Conservation (phyloP, 1,140 invertebrate genomes). For the Nasonia giraulti region DNA sequence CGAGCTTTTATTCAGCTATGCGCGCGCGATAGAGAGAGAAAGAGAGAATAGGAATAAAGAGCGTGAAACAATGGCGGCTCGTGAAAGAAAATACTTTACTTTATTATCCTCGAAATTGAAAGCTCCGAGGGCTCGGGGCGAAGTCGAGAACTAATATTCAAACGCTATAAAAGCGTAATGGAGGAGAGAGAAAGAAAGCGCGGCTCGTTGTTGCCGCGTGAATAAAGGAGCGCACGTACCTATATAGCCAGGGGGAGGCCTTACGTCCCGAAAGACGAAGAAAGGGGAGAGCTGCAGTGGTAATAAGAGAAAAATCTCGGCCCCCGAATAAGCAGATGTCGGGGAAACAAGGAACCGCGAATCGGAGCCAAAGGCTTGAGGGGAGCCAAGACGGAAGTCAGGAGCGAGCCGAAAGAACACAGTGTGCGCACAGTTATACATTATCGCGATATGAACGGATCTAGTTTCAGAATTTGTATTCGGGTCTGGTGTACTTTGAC, state of each 20-base stretch:
- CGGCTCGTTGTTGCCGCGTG: conserved; percentile 41
- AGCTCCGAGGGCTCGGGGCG: conserved; percentile 14
- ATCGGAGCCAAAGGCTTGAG: neutral
- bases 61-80: conserved; percentile 12
- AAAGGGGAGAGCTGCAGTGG: neutral
- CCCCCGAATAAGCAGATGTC: neutral
- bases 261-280: neutral
- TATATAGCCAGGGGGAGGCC: conserved; percentile 11
- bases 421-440: neutral
- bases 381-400: no score
- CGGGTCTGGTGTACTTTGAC: no score
- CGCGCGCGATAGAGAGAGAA: neutral
- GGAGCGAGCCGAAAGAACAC: neutral
- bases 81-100: conserved; percentile 40
- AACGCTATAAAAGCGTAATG: conserved; percentile 41
- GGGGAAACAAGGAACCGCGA: neutral
- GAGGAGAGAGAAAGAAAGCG: conserved; percentile 20
- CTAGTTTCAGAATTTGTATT: no score
- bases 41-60: conserved; percentile 24
- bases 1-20: neutral
- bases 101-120: conserved; percentile 45
- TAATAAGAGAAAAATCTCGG: conserved; percentile 24
- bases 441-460: neutral
- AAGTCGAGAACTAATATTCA: conserved; percentile 45
- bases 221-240: neutral